Evolutionary conservation across 2,888 invertebrate genomes (phyloP), one percentile per base, ranked within the genome.

Genomic region (Steinernema carpocapsae): DNA sequence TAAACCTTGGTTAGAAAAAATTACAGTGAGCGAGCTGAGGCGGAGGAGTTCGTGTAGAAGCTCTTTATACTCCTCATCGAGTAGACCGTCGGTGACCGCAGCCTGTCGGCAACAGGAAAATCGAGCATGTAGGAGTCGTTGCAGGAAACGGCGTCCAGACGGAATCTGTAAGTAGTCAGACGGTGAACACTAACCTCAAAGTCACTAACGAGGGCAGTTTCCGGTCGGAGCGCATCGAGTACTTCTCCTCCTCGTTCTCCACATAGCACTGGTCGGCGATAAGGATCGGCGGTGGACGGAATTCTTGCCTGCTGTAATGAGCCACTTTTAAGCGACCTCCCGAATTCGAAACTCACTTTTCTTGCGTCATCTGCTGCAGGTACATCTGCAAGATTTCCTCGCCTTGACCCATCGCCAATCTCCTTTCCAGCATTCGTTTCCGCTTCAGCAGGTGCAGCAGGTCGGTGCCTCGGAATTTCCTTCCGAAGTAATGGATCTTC

Each of bases 401-500:
- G 37, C 82, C 84, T 51, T 86, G 83, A 19, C 86, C 87, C 82
- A 86, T 85, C 24, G 86, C 87, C 75, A 87, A 76, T 46, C 83
- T 74, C 46, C 85, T 73, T 73, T 87, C 87, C 74, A 87, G 76
- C 83, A 85, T 84, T 71, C 87, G 64, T 73, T 85, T 85, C 37
- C 86, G 80, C 72, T 85, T 86, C 70, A 87, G 78, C 29, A 85
- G 76, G 45, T 84, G 85, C n/a, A 87, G 83, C 4, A 87, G 77
- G 76, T 87, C 87, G 14, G 86, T 86, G 56, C 86, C 86, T 59
- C 82, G 82, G 86, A 87, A 87, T 80, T 87, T 87, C 70, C 87
- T 80, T 52, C 87, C 87, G 76, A 87, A 87, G 79, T 87, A 87
- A 76, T 87, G 87, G 52, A 87, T 87, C 81, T 85, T 85, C 71